These are phyloP conservation scores for Tetraneura akinire DNA, from an alignment of 1,140 invertebrate species.

Conservation along the genomic window DNA sequence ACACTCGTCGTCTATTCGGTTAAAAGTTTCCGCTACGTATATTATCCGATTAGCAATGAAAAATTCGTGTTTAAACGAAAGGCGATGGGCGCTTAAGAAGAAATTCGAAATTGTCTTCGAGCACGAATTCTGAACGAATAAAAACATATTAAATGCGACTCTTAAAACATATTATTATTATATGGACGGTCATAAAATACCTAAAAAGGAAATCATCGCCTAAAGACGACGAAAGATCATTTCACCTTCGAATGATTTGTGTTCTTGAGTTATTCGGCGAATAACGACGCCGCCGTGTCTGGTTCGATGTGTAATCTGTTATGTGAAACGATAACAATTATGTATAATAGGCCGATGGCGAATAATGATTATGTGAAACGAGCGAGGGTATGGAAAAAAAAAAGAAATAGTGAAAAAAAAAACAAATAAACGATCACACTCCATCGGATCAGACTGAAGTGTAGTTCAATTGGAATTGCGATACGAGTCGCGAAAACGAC, in stretches of 20 bases:
- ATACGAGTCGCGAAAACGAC: background rate
- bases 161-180: too few species aligned
- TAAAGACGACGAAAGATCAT: background rate
- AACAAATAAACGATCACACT: background rate
- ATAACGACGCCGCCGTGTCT: background rate
- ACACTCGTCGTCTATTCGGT: background rate
- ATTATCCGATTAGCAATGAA: background rate
- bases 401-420: background rate
- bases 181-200: background rate
- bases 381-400: background rate
- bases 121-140: slow-evolving; percentile 18
- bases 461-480: background rate
- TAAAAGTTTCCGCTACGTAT: background rate
- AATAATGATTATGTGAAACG: background rate
- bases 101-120: background rate
- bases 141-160: background rate
- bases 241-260: background rate
- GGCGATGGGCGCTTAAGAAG: background rate
- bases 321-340: background rate
- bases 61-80: background rate
- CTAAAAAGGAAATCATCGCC: background rate
- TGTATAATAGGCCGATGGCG: background rate
- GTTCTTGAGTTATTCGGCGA: background rate
- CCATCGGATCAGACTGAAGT: background rate
- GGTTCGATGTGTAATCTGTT: too few species aligned